These are phyloP conservation scores for Aythya baeri DNA, from an alignment of 2,113 vertebrate species.

Conservation along the genomic window DNA sequence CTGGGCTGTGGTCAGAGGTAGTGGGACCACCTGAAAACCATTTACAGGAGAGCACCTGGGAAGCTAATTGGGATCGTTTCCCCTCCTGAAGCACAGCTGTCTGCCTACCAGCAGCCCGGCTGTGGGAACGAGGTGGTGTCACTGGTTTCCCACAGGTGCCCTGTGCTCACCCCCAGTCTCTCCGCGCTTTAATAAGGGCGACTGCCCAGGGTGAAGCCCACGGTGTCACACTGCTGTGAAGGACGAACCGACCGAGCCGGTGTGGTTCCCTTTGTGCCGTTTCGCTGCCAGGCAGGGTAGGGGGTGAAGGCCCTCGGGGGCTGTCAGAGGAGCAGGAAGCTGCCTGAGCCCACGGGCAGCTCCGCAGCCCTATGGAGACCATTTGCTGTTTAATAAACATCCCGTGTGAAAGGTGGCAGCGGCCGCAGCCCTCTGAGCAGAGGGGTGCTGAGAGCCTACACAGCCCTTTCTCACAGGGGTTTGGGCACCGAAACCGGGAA, in stretches of 20 bases:
- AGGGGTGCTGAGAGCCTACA: neutral
- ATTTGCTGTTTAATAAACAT: neutral
- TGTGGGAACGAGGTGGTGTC: neutral
- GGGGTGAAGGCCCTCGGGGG: neutral
- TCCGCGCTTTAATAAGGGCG: neutral
- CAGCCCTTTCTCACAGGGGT: accelerated
- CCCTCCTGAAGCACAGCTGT: neutral
- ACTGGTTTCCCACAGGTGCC: neutral
- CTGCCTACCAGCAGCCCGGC: neutral
- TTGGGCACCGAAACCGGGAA: neutral
- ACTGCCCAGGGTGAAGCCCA: neutral
- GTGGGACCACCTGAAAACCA: neutral
- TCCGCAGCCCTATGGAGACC: too few species aligned
- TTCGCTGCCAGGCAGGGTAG: neutral
- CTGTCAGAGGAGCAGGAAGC: neutral
- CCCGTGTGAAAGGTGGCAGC: neutral
- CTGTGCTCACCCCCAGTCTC: neutral
- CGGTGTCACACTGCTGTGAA: neutral
- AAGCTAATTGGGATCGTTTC: neutral
- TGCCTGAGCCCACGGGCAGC: neutral
- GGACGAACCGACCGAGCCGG: neutral
- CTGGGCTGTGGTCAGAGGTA: neutral
- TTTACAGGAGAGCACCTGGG: constrained; percentile 37
- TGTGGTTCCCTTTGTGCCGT: neutral
- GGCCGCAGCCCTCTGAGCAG: neutral